phyloP scores from a whole-genome alignment of 1,140 invertebrate species.

The Lethrus apterus region DNA sequence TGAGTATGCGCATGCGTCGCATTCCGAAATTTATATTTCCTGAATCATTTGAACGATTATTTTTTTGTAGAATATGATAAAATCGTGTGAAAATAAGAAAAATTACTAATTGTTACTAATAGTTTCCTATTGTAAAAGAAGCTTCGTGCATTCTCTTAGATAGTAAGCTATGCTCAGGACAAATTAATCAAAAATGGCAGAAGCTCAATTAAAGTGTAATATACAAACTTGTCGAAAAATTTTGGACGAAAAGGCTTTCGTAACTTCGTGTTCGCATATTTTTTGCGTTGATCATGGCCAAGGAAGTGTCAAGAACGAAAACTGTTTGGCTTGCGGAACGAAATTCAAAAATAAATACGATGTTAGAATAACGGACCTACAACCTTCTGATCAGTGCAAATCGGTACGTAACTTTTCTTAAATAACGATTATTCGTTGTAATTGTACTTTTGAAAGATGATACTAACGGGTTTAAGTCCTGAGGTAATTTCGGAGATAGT shows the following conservation, averaged over 20 bases:
- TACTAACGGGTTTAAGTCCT: conserved; percentile 20
- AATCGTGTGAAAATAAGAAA: no score
- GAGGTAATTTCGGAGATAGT: conserved; percentile 20
- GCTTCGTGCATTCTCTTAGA: no score
- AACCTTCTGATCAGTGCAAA: conserved; percentile 21
- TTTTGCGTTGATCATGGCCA: conserved; percentile 20
- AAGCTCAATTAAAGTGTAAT: conserved; percentile 17
- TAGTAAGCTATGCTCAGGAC: no score
- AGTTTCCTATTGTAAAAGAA: no score
- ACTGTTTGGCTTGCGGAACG: conserved; percentile 18
- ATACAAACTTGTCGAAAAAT: conserved; percentile 15
- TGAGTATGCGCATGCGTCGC: neutral
- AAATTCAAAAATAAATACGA: conserved; percentile 13
- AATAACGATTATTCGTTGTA: neutral
- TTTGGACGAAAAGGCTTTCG: conserved; percentile 12
- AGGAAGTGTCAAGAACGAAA: conserved; percentile 6
- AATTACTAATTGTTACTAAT: no score
- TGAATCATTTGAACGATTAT: no score
- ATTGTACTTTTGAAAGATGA: conserved; percentile 15
- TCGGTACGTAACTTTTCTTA: conserved; percentile 14
- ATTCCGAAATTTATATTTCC: no score
- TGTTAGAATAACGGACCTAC: conserved; percentile 15
- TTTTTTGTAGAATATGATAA: no score
- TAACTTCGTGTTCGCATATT: conserved; percentile 21
- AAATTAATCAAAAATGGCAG: conserved; percentile 16